These are phyloP conservation scores for Apeltes quadracus DNA, from an alignment of 2,113 vertebrate genomes.

Conservation along the genomic window DNA sequence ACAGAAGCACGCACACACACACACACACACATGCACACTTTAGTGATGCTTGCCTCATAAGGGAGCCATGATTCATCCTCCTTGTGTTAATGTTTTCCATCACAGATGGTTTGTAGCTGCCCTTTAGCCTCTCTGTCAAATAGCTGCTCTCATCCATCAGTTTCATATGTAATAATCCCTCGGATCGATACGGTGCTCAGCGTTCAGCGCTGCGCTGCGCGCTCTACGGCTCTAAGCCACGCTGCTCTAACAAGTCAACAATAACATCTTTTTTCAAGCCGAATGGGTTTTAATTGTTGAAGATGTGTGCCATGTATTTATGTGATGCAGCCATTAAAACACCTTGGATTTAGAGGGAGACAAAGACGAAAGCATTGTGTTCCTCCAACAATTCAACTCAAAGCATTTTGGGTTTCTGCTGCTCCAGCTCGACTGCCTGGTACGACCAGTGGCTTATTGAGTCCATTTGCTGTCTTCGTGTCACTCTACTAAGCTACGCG, in stretches of 20 bases:
- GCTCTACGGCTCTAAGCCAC: neutral
- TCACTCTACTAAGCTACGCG: neutral
- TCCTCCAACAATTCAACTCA: neutral
- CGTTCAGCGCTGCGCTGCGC: constrained; percentile 29
- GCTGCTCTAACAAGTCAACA: neutral
- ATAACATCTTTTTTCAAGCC: accelerated
- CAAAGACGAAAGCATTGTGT: neutral
- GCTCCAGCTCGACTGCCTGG: neutral
- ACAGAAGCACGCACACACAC: neutral
- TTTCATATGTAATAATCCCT: constrained; percentile 70
- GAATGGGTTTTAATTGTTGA: neutral
- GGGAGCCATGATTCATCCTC: constrained; percentile 59
- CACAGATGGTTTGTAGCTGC: constrained; percentile 60
- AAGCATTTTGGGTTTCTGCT: neutral
- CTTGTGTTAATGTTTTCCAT: constrained; percentile 66
- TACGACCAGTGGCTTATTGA: neutral
- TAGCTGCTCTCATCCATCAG: constrained; percentile 64
- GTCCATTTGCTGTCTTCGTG: neutral
- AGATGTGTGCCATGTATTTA: neutral
- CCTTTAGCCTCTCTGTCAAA: constrained; percentile 70
- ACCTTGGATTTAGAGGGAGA: neutral
- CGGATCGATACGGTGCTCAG: constrained; percentile 64
- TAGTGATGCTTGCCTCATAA: constrained; percentile 32
- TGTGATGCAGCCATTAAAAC: neutral
- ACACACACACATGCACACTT: neutral